Base-by-base conservation (phyloP, 2,888 invertebrate genomes). In the Andrena bucephala region DNA sequence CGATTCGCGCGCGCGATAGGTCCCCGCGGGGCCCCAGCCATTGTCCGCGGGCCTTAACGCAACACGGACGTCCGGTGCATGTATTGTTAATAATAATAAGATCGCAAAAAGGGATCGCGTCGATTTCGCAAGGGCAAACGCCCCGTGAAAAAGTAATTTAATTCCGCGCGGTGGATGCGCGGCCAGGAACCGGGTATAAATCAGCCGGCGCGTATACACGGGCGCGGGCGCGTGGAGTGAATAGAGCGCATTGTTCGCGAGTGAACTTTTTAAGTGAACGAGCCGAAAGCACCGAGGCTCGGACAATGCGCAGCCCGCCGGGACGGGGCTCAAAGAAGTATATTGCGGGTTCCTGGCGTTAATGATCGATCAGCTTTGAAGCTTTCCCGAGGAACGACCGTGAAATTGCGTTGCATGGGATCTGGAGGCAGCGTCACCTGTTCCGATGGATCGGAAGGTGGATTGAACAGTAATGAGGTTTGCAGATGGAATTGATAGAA, bases 61-160 rank as follows among this genome's bases (percentile, higher is more conserved):
- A 83, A 78, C 67, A 59, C 81, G 83, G 83, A 84, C 83, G 78
- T 84, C 83, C 83, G 83, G 68, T 29, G 54, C 29, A 13, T 57
- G 57, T 66, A 70, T 77, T 67, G 69, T 69, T 78, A 67, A 78
- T 78, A 84, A 57, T 24, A 57, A 84, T 83, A 73, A 78, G 83
- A 83, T 84, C 72, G 63, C 62, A 7, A 57, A 69, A 80, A 78
- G 66, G 50, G 78, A 83, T 83, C 83, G 78, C 74, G 63, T 84
- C 74, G 83, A 84, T 84, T 78, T 83, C 74, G 74, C 65, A 59
- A 78, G 67, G 65, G 63, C 78, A 71, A 82, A 83, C 70, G 83
- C 77, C 27, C 60, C 50, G 42, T 67, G 52, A 78, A 83, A 78
- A 83, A 68, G 83, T 78, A 78, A 84, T 83, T 83, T 83, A 72